phyloP scores from a whole-genome alignment of 2,888 invertebrate genomes.

The Coleophora flavipennella region DNA sequence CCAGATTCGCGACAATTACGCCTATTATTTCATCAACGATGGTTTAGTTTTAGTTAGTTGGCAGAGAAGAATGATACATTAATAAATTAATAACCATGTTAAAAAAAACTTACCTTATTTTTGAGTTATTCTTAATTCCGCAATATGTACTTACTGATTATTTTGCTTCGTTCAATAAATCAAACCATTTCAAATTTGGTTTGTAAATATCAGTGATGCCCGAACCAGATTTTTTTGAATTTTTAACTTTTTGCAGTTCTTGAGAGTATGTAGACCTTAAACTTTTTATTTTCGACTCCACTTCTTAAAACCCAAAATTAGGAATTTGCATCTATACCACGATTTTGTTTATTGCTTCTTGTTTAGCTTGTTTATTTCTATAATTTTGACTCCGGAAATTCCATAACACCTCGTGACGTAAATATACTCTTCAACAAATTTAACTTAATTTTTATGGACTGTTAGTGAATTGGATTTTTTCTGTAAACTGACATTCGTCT shows the following conservation, averaged over 20 bases:
- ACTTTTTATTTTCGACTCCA: slow-evolving; percentile 12
- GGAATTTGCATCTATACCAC: slow-evolving; percentile 12
- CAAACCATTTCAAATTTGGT: slow-evolving; percentile 8
- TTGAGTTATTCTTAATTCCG: background rate
- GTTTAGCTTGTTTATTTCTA: slow-evolving; percentile 9
- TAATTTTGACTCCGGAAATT: slow-evolving; percentile 9
- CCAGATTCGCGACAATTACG: slow-evolving; percentile 10
- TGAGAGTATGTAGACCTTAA: slow-evolving; percentile 7
- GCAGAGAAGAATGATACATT: slow-evolving; percentile 12
- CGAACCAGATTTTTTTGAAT: slow-evolving; percentile 4
- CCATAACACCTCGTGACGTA: slow-evolving; percentile 12
- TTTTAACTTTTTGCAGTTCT: slow-evolving; percentile 7
- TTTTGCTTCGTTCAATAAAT: slow-evolving; percentile 6
- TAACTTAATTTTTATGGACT: too few species aligned
- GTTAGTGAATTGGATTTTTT: too few species aligned
- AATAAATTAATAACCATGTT: background rate
- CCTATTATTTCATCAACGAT: slow-evolving; percentile 14
- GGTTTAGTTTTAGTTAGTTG: slow-evolving; percentile 15
- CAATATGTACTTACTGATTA: slow-evolving; percentile 3
- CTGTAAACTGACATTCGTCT: too few species aligned
- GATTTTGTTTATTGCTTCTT: slow-evolving; percentile 10
- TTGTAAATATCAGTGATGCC: slow-evolving; percentile 6
- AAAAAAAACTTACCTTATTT: slow-evolving; percentile 5
- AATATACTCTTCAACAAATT: slow-evolving; percentile 13
- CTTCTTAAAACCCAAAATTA: slow-evolving; percentile 11